Conservation (phyloP, 2,113 vertebrate genomes). For the Ceratotherium simum region DNA sequence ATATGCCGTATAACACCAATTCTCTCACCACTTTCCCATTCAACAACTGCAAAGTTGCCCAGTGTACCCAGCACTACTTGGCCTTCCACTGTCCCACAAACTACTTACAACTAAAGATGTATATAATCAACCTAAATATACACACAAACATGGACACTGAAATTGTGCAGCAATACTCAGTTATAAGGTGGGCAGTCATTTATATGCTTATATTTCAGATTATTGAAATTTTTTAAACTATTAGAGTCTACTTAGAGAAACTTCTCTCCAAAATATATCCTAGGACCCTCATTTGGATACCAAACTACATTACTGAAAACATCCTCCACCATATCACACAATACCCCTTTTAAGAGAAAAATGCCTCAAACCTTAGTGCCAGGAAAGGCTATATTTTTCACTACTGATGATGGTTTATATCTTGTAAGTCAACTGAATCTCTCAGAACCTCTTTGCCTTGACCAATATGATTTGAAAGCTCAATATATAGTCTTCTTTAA, state of each 20-base stretch:
- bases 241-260: slow-evolving; percentile 13
- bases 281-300: not conserved
- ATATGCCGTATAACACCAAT: not conserved
- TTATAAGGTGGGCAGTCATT: not conserved
- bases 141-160: not conserved
- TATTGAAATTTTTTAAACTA: not conserved
- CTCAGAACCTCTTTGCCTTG: not conserved
- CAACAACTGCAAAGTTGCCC: not conserved
- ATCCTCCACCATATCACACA: not conserved
- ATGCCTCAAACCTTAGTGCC: not conserved
- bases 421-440: not conserved
- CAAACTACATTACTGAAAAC: not conserved
- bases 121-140: not conserved
- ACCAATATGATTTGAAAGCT: slow-evolving; percentile 3
- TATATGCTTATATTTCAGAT: not conserved
- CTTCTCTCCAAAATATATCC: slow-evolving; percentile 27
- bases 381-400: slow-evolving; percentile 32
- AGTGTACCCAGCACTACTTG: not conserved
- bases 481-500: not conserved
- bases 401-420: not conserved
- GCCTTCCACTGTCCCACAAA: slow-evolving; percentile 6
- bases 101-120: not conserved
- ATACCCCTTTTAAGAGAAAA: not conserved
- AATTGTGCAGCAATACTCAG: not conserved
- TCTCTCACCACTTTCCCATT: slow-evolving; percentile 6